Evolutionary conservation across 2,888 invertebrate genomes (phyloP).

Genomic region (Beris chalybata): DNA sequence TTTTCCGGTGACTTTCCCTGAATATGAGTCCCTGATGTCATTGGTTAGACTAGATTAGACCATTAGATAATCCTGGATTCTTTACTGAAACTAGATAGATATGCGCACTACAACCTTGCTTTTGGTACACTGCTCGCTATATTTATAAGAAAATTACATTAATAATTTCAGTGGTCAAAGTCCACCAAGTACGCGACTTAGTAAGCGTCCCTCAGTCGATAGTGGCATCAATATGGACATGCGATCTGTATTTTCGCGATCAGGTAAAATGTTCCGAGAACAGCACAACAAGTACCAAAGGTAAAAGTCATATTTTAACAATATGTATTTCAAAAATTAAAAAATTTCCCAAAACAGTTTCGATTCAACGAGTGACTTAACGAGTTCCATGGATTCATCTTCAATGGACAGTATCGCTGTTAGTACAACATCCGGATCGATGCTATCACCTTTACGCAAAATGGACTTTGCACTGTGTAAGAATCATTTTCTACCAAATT

Average conservation of each 20-base stretch:
- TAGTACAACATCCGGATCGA: conserved; percentile 46
- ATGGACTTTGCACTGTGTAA: conserved; percentile 88
- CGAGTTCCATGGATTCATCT: conserved; percentile 56
- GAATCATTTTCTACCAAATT: conserved; percentile 51
- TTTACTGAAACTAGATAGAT: background rate
- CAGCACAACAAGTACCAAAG: conserved; percentile 48
- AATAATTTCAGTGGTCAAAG: conserved; percentile 50
- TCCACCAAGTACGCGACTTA: conserved; percentile 58
- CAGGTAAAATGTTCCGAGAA: conserved; percentile 59
- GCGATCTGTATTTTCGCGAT: conserved; percentile 49
- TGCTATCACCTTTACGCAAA: conserved; percentile 65
- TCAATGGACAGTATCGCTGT: conserved; percentile 45
- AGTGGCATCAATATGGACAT: conserved; percentile 76
- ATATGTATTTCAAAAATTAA: background rate
- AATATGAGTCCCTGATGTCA: too few species aligned
- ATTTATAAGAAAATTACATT: too few species aligned
- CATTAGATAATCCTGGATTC: background rate
- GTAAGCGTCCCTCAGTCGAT: conserved; percentile 76
- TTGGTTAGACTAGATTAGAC: too few species aligned
- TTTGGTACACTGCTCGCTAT: too few species aligned
- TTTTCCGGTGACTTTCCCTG: too few species aligned
- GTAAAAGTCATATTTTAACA: conserved; percentile 40
- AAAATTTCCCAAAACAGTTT: conserved; percentile 43
- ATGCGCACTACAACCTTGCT: background rate
- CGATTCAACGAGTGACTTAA: conserved; percentile 57